Evolutionary conservation across 2,888 invertebrate genomes (phyloP).

Genomic region (Zaprionus obscuricornis): DNA sequence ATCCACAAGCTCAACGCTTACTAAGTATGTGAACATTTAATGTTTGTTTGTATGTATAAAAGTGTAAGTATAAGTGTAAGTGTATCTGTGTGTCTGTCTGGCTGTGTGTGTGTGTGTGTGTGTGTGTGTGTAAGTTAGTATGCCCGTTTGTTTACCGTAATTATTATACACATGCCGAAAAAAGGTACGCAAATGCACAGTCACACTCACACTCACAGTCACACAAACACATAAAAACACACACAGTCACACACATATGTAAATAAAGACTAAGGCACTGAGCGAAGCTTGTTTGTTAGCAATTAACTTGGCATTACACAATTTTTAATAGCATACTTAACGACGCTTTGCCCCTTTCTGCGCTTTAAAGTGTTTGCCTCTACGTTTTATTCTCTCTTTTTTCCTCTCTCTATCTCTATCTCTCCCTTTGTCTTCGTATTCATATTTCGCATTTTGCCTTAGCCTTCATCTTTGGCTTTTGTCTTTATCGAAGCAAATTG

Average conservation of each 20-base stretch:
- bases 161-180: conserved; percentile 55
- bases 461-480: background rate
- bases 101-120: background rate
- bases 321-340: conserved; percentile 70
- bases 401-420: background rate
- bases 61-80: too few species aligned
- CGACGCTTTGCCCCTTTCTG: conserved; percentile 8
- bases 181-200: conserved; percentile 10
- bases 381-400: background rate
- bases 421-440: background rate
- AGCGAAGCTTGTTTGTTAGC: conserved; percentile 64
- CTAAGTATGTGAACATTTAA: conserved; percentile 12
- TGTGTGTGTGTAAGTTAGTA: background rate
- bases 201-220: conserved; percentile 4
- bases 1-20: conserved; percentile 4
- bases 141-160: conserved; percentile 55
- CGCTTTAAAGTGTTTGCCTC: background rate
- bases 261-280: background rate
- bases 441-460: background rate
- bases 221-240: background rate
- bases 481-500: conserved; percentile 10
- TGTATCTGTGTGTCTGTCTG: background rate
- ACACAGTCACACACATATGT: background rate
- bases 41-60: too few species aligned
- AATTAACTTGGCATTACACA: conserved; percentile 68